Percentiles rank a stretch among this genome's conserved stretches.
phyloP scores from a whole-genome alignment of 2,113 vertebrate genomes.

The Oceanodroma tethys region DNA sequence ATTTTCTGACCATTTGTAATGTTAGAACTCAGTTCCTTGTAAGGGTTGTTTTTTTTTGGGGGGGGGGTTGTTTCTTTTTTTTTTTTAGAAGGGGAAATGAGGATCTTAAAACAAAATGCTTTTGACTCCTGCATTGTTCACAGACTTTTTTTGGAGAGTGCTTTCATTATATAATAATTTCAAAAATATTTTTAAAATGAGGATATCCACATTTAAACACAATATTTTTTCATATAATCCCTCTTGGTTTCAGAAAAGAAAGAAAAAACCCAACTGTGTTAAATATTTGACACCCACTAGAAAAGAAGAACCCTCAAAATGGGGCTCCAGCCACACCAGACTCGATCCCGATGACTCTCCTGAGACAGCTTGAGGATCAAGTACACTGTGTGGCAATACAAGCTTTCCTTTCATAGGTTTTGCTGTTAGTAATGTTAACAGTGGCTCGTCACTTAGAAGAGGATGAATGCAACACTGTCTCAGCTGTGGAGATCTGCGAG shows the following conservation, averaged over 20 bases:
- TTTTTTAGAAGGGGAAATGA: background rate
- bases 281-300: background rate
- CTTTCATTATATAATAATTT: background rate
- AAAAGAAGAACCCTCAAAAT: background rate
- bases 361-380: background rate
- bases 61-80: background rate
- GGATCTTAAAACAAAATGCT: background rate
- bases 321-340: background rate
- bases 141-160: background rate
- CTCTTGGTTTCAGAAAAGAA: background rate
- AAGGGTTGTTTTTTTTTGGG: background rate
- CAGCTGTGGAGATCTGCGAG: background rate
- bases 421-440: background rate
- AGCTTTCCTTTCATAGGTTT: background rate
- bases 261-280: background rate
- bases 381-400: background rate
- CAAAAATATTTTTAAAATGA: background rate
- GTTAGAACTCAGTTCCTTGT: background rate
- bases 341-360: fast-evolving
- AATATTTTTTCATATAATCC: background rate
- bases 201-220: background rate
- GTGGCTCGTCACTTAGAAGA: background rate
- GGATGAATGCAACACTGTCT: background rate
- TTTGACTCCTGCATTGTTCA: background rate
- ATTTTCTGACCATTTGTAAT: background rate